Base-by-base conservation (phyloP, 92 coral and sea anemone species). In the Epizoanthus fatuus region DNA sequence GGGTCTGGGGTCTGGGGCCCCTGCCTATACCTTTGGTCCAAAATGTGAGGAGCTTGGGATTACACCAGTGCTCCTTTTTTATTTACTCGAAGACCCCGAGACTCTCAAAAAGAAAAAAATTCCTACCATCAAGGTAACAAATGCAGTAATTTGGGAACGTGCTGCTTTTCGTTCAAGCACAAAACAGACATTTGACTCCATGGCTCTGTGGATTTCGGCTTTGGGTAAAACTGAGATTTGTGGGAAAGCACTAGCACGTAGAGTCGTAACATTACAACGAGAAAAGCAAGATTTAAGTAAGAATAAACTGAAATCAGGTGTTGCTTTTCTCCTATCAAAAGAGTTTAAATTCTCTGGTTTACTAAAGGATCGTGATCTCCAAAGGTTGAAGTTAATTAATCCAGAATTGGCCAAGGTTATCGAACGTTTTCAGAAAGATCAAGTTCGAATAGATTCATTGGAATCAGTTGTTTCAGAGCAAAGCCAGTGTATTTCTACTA, bases 401-500 rank as follows among this genome's bases (percentile, higher is more conserved):
- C 79, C 47, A 4, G 42, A 13, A 52, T 53, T 73, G 40, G 63
- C 49, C 2, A 16, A 73, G 15, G 7, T 53, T 49, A 45, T 53
- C 1, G 25, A 73, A 52, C 7, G 45, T 4, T 52, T 53, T 5
- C 38, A 51, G 47, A 73, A 22, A 73, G 56, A 73, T 8, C 13
- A 9, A 45, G 8, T 6, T 6, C 44, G 20, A 0, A 22, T 53
- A 0, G 22, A 32, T 25, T 53, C 79, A 0, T 69, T 40, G 6
- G 64, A 73, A 54, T 73, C 79, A 29, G 47, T 25, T 52, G 22
- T 73, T 73, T 29, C 19, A 73, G 79, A 52, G 63, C 79, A 73
- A 73, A 53, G 63, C 79, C 79, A 73, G 79, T 13, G 79, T 73
- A 73, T 73, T 25, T 73, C 63, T 17, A 73, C 63, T 52, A n/a